Conservation (phyloP, 2,797 vertebrate species). For the Leptatherina wallacei region DNA sequence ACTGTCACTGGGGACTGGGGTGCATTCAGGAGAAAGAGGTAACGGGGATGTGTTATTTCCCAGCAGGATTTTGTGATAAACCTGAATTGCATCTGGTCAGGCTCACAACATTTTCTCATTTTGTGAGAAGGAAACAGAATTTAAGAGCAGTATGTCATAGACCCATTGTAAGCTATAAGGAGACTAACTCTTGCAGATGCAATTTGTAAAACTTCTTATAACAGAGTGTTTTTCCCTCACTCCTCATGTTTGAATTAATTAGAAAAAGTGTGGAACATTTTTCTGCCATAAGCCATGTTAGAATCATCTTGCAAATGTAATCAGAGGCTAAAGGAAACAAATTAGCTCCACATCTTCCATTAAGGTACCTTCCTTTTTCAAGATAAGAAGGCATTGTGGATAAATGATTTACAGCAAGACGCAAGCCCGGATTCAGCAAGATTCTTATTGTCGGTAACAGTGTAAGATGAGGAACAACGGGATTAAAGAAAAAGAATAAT, state of each 20-base stretch:
- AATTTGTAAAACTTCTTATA: slow-evolving; percentile 5
- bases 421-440: slow-evolving; percentile 21
- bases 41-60: slow-evolving; percentile 39
- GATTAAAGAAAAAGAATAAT: slow-evolving; percentile 10
- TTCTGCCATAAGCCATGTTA: slow-evolving; percentile 22
- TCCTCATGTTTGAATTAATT: slow-evolving; percentile 2
- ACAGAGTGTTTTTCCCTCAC: background rate
- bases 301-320: slow-evolving; percentile 33
- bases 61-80: slow-evolving; percentile 37
- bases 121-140: slow-evolving; percentile 15
- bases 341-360: slow-evolving; percentile 30
- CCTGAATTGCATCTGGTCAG: slow-evolving; percentile 23
- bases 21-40: slow-evolving; percentile 23
- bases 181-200: background rate
- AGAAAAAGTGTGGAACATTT: slow-evolving; percentile 6
- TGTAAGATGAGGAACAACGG: background rate
- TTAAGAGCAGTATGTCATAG: slow-evolving; percentile 5
- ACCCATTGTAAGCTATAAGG: background rate
- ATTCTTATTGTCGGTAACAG: slow-evolving; percentile 6
- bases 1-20: slow-evolving; percentile 26
- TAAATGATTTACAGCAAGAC: slow-evolving; percentile 32
- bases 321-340: slow-evolving; percentile 41
- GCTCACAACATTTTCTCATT: slow-evolving; percentile 28
- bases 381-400: slow-evolving; percentile 35
- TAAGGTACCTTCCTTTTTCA: slow-evolving; percentile 16